Evolutionary conservation across 2,888 invertebrate genomes (phyloP).

Genomic region (Patella ulyssiponensis): DNA sequence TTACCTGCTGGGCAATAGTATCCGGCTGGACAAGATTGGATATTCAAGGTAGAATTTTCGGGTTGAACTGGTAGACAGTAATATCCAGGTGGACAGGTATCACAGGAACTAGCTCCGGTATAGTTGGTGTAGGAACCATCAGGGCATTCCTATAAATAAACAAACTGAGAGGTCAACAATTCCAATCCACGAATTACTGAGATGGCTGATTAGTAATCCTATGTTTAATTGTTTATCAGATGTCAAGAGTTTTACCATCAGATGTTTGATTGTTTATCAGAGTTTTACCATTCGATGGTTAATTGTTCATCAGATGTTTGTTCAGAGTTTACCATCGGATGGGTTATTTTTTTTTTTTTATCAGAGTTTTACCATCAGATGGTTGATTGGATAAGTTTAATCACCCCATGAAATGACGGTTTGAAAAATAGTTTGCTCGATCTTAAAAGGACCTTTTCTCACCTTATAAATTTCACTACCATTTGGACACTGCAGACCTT

Average conservation of each 20-base stretch:
- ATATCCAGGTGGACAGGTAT: slow-evolving; percentile 54
- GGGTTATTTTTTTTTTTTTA: too few relatives aligned
- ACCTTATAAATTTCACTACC: slow-evolving; percentile 66
- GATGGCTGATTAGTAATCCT: too few relatives aligned
- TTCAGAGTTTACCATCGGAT: too few relatives aligned
- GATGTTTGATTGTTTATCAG: too few relatives aligned
- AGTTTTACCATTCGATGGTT: too few relatives aligned
- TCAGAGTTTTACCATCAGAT: too few relatives aligned
- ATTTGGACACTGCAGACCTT: slow-evolving; percentile 67
- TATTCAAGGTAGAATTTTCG: slow-evolving; percentile 59
- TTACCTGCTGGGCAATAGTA: slow-evolving; percentile 64
- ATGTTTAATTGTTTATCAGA: too few relatives aligned
- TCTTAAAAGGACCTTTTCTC: neutral
- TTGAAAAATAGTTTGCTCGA: too few relatives aligned
- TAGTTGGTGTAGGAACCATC: slow-evolving; percentile 55
- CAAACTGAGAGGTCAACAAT: neutral
- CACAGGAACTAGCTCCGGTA: slow-evolving; percentile 52
- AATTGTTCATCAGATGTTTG: too few relatives aligned
- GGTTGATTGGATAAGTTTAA: too few relatives aligned
- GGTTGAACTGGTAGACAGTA: slow-evolving; percentile 65
- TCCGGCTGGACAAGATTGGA: slow-evolving; percentile 63
- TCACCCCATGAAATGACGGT: too few relatives aligned
- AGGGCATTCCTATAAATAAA: slow-evolving; percentile 48
- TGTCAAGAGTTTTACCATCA: too few relatives aligned
- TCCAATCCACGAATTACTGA: neutral